phyloP scores from a whole-genome alignment of 2,888 invertebrate genomes.

The Drosophila falleni region DNA sequence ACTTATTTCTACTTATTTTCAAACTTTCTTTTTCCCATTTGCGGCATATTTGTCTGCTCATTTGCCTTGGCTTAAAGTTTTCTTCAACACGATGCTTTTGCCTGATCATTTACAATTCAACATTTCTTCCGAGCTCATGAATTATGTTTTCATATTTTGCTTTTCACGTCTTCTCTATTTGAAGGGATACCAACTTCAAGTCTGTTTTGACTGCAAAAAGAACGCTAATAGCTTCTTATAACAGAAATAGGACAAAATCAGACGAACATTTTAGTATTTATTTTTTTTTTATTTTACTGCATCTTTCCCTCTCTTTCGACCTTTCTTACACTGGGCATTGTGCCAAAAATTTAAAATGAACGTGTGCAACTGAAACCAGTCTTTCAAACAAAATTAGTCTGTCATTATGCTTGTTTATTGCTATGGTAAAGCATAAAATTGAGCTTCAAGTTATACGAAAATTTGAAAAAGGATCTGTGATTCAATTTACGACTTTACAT shows the following conservation, averaged over 20 bases:
- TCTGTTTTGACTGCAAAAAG: conserved; percentile 44
- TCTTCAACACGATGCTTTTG: conserved; percentile 14
- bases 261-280: conserved; percentile 24
- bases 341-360: conserved; percentile 17
- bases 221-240: conserved; percentile 73
- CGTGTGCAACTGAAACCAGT: not conserved
- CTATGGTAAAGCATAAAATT: not conserved
- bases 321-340: conserved; percentile 2
- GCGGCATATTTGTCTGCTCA: conserved; percentile 34
- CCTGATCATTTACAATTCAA: conserved; percentile 77
- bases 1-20: conserved; percentile 11
- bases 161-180: conserved; percentile 34
- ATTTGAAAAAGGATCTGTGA: conserved; percentile 23
- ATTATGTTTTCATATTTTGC: conserved; percentile 72
- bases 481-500: conserved; percentile 25
- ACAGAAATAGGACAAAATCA: conserved; percentile 55
- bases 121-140: conserved; percentile 65
- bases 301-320: conserved; percentile 3
- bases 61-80: conserved; percentile 47
- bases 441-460: not conserved
- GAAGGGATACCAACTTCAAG: conserved; percentile 10
- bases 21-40: not conserved
- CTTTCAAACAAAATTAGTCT: not conserved
- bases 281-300: not conserved
- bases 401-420: conserved; percentile 11